A percentile compares a stretch with the other conserved stretches of the same genome.
These are phyloP conservation scores for Brevimyrus niger DNA, from an alignment of 2,113 vertebrate species.

Conservation along the genomic window DNA sequence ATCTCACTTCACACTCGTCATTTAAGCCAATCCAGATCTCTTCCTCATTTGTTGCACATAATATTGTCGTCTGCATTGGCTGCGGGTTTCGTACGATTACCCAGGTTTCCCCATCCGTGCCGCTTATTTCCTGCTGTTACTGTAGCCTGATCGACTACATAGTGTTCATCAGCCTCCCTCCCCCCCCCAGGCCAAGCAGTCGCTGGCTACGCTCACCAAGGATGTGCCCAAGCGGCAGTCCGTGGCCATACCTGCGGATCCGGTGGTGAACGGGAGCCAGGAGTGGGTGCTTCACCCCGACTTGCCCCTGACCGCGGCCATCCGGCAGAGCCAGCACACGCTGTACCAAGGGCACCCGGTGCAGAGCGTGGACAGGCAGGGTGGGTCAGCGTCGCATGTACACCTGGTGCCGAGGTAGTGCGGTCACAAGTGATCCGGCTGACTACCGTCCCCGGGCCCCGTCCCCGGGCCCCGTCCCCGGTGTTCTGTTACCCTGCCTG, in stretches of 20 bases:
- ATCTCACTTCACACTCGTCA: background rate
- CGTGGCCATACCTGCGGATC: conserved; percentile 74
- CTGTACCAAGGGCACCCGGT: conserved; percentile 67
- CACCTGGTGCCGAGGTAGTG: background rate
- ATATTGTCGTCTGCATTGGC: background rate
- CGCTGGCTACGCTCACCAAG: conserved; percentile 77
- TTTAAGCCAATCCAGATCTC: background rate
- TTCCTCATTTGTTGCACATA: background rate
- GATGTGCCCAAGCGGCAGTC: conserved; percentile 83
- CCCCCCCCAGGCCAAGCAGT: conserved; percentile 72
- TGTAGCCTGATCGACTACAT: background rate
- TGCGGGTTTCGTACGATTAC: background rate
- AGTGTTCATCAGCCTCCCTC: background rate
- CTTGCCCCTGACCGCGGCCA: conserved; percentile 77
- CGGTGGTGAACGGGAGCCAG: conserved; percentile 78
- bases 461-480: background rate
- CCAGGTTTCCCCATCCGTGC: background rate
- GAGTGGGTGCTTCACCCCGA: conserved; percentile 82
- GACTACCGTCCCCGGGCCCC: background rate
- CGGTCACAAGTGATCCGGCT: background rate
- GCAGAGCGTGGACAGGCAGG: background rate
- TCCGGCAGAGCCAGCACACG: conserved; percentile 82
- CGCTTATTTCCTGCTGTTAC: background rate
- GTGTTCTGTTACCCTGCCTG: too few relatives aligned
- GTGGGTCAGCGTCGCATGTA: background rate